phyloP scores from a whole-genome alignment of 2,797 vertebrate species.

The Premnoplex brunnescens region DNA sequence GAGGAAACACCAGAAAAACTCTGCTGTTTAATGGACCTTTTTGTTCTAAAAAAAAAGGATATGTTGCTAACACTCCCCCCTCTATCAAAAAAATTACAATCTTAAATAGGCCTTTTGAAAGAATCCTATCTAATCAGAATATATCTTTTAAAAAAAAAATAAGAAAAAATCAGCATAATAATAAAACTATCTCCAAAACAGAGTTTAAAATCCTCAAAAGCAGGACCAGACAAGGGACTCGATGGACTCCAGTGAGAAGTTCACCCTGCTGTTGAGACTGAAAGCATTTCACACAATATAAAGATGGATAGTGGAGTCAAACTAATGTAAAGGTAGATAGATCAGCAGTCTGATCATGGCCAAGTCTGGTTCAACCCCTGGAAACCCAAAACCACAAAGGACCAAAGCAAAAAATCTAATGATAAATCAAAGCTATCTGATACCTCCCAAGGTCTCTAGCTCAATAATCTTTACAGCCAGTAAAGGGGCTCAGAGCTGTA shows the following conservation, averaged over 20 bases:
- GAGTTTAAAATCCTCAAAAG: not conserved
- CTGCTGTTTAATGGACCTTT: not conserved
- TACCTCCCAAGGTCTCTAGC: not conserved
- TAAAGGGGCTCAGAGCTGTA: not conserved
- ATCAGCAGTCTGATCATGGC: not conserved
- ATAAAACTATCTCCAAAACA: not conserved
- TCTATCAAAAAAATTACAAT: not conserved
- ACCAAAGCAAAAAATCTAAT: not conserved
- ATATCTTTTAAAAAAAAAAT: not conserved
- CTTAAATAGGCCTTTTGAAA: not conserved
- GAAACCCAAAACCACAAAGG: slow-evolving; percentile 1
- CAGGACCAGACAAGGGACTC: not conserved
- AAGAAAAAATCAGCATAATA: not conserved
- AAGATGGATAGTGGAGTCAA: not conserved
- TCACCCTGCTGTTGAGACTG: not conserved
- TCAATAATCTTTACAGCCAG: not conserved
- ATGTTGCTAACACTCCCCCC: not conserved
- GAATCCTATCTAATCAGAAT: not conserved
- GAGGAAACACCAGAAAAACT: not conserved
- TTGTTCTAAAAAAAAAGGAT: not conserved
- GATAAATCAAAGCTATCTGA: not conserved
- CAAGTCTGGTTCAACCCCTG: not conserved
- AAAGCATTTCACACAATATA: not conserved
- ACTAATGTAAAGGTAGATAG: not conserved
- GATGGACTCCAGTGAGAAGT: not conserved